Conservation (phyloP, 2,888 invertebrate genomes). For the Cyrtodaria siliqua region DNA sequence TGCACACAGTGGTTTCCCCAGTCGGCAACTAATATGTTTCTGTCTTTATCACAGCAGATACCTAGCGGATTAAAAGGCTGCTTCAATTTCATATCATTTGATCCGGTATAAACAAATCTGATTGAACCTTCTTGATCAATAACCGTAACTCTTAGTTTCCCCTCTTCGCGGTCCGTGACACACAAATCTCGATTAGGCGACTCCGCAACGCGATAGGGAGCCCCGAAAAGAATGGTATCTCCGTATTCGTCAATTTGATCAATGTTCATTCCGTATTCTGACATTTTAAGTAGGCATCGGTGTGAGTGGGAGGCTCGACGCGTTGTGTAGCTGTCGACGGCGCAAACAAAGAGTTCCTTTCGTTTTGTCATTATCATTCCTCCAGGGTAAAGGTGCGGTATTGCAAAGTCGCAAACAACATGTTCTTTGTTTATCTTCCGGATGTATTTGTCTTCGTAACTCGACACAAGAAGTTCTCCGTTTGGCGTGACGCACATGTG, state of each 20-base stretch:
- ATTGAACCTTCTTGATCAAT: slow-evolving; percentile 61
- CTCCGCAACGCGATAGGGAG: slow-evolving; percentile 67
- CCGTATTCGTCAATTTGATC: slow-evolving; percentile 71
- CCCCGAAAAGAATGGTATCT: slow-evolving; percentile 63
- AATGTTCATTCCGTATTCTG: slow-evolving; percentile 64
- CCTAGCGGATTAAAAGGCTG: slow-evolving; percentile 71
- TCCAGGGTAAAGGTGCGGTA: slow-evolving; percentile 66
- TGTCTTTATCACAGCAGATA: slow-evolving; percentile 62
- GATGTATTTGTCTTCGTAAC: slow-evolving; percentile 72
- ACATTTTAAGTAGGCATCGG: slow-evolving; percentile 64
- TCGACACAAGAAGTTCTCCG: slow-evolving; percentile 66
- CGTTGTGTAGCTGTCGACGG: slow-evolving; percentile 71
- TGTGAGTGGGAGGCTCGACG: slow-evolving; percentile 58
- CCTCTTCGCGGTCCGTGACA: slow-evolving; percentile 69
- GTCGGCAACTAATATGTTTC: slow-evolving; percentile 65
- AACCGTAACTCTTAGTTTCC: slow-evolving; percentile 63
- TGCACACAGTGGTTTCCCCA: slow-evolving; percentile 72
- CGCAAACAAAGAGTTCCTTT: slow-evolving; percentile 68
- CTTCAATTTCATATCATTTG: slow-evolving; percentile 56
- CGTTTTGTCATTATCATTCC: slow-evolving; percentile 68
- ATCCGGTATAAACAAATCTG: slow-evolving; percentile 63
- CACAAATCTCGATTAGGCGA: slow-evolving; percentile 63
- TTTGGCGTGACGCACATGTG: slow-evolving; percentile 63
- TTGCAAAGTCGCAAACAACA: slow-evolving; percentile 63
- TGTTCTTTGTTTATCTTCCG: slow-evolving; percentile 66